Conservation (phyloP, 1,140 invertebrate species). For the Brachionus sp. region DNA sequence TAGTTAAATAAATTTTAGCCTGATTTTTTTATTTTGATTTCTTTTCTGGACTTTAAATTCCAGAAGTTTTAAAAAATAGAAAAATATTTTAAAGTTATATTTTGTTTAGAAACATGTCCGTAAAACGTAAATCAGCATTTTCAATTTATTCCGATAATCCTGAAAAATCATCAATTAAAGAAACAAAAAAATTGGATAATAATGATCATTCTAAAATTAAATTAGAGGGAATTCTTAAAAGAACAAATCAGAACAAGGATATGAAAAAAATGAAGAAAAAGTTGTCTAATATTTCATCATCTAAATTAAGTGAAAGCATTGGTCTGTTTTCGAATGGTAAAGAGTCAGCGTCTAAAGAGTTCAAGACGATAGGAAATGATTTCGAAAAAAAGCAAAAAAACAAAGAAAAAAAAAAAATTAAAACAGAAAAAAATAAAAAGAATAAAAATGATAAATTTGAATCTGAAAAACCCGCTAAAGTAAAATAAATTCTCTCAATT, state of each 20-base stretch:
- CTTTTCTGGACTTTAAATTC: not conserved
- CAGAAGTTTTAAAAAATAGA: constrained; percentile 5
- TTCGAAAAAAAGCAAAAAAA: not conserved
- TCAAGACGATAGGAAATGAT: not conserved
- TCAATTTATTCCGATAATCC: constrained; percentile 19
- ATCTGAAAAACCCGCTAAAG: not conserved
- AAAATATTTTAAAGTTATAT: not conserved
- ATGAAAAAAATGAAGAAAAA: not conserved
- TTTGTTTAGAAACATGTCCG: not conserved
- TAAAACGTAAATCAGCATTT: constrained; percentile 38
- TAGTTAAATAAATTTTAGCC: constrained; percentile 12
- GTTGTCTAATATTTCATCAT: not conserved
- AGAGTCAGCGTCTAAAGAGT: not conserved
- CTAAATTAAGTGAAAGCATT: constrained; percentile 12
- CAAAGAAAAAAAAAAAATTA: not conserved
- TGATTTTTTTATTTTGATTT: not conserved
- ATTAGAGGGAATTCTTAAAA: constrained; percentile 2
- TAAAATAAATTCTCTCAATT: not conserved
- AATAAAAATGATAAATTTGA: not conserved
- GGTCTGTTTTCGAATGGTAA: not conserved
- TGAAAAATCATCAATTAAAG: not conserved
- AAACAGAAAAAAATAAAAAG: not conserved
- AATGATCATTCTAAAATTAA: not conserved
- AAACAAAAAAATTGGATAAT: not conserved
- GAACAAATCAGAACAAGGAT: not conserved